Percentiles rank a stretch among this genome's conserved stretches.
These are phyloP conservation scores for Andrena chrysosceles DNA, from an alignment of 2,888 invertebrate species.

Conservation along the genomic window DNA sequence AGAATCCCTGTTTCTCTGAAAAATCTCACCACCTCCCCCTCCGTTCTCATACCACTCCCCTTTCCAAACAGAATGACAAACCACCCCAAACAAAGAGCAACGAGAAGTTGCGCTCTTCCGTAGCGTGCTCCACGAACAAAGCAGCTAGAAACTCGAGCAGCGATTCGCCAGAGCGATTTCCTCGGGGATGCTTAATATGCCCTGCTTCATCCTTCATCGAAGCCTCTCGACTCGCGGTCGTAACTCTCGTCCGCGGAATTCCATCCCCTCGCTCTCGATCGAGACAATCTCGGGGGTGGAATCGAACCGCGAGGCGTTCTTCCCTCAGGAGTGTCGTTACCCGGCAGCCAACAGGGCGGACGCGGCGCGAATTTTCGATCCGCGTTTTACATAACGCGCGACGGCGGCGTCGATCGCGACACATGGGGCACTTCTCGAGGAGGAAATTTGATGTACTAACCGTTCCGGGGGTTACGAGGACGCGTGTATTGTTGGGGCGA, in stretches of 20 bases:
- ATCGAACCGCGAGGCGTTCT: conserved; percentile 50
- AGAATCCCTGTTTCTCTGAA: not conserved
- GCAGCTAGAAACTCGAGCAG: not conserved
- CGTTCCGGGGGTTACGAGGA: conserved; percentile 46
- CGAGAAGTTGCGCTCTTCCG: not conserved
- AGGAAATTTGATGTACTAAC: conserved; percentile 69
- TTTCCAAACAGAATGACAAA: not conserved
- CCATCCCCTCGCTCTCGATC: not conserved
- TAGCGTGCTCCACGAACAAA: not conserved
- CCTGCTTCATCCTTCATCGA: conserved; percentile 35
- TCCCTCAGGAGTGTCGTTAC: conserved; percentile 58
- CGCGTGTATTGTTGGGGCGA: conserved; percentile 33
- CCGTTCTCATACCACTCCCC: not conserved
- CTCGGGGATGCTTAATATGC: conserved; percentile 22
- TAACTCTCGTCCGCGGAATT: conserved; percentile 9
- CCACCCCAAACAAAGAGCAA: not conserved
- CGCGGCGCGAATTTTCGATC: conserved; percentile 62
- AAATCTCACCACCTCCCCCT: too few species aligned
- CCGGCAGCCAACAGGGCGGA: conserved; percentile 20
- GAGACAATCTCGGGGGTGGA: conserved; percentile 54
- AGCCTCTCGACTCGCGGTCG: conserved; percentile 20
- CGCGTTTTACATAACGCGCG: conserved; percentile 44
- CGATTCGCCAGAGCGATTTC: conserved; percentile 4
- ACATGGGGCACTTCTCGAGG: conserved; percentile 56
- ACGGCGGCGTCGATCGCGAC: conserved; percentile 40